Evolutionary conservation across 2,797 vertebrate species (phyloP).

Genomic region (Cheirogaleus major): DNA sequence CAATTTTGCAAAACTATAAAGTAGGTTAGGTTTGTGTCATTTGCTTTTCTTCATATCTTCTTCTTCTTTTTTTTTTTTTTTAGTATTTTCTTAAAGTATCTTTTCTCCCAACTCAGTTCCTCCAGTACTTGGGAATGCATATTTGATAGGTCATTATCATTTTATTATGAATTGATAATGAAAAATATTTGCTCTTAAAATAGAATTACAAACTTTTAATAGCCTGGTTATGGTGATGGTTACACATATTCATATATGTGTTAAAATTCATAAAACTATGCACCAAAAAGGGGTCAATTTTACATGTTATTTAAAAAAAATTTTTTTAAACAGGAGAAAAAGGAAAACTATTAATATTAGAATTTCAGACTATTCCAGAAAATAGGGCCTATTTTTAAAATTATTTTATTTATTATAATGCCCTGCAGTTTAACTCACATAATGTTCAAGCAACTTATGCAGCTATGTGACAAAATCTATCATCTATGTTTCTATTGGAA

Average conservation of each 20-base stretch:
- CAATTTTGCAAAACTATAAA: slow-evolving; percentile 37
- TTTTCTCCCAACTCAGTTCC: slow-evolving; percentile 27
- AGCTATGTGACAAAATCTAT: slow-evolving; percentile 15
- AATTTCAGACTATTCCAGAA: slow-evolving; percentile 29
- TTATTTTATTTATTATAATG: slow-evolving; percentile 44
- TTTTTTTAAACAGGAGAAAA: not conserved
- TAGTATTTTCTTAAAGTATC: not conserved
- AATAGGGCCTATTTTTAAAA: not conserved
- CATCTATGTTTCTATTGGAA: slow-evolving; percentile 22
- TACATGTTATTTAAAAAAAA: not conserved
- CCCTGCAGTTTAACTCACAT: not conserved
- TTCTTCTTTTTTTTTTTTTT: not conserved
- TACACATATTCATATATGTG: not conserved
- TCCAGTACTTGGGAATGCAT: not conserved
- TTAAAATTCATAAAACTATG: slow-evolving; percentile 5
- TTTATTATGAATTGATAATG: slow-evolving; percentile 22
- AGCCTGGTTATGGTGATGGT: not conserved
- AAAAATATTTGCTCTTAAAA: slow-evolving; percentile 50
- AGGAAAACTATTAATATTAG: not conserved
- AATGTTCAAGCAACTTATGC: slow-evolving; percentile 5
- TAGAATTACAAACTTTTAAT: not conserved
- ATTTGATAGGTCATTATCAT: not conserved
- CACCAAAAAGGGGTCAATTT: not conserved
- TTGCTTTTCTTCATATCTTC: slow-evolving; percentile 17
- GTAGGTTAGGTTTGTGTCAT: not conserved